Base-by-base conservation (phyloP, 92 coral and sea anemone genomes). In the Epizoanthus scotinus region DNA sequence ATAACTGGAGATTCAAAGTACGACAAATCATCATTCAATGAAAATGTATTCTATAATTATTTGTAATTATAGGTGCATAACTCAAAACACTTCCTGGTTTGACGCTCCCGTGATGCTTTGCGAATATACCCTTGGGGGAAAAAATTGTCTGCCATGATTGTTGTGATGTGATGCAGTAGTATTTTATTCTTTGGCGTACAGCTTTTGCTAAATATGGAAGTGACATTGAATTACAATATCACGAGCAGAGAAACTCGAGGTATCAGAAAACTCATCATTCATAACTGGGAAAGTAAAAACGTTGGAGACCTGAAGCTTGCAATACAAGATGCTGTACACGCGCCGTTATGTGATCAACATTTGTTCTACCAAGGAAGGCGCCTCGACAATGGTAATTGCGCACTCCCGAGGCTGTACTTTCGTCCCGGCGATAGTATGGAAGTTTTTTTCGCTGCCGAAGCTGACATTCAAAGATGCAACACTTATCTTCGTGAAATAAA, bases 301-400 rank as follows among this genome's bases (percentile, higher is more conserved):
- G 89, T 86, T 15, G 80, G 81, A 27, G 92, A 86, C 25, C 84
- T 88, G 19, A 85, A 88, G 63, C 67, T 88, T 19, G 84, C 82
- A 50, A 60, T 83, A 47, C 87, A 83, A 36, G 56, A 83, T 9
- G 50, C 68, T 3, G 38, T 83, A 12, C 34, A 20, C 34, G 73
- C 71, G 20, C 87, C 87, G 0, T 29, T 49, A 26, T 42, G 82
- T 73, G 73, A 63, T 34, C 65, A 73, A 12, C 40, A 34, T 6
- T 38, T 77, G 1, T 28, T 9, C 56, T 74, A 73, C 47, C 59
- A 74, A 50, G 87, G 82, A 6, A 28, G 38, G 28, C 55, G 55
- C 15, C 24, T 83, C 12, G 62, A 71, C 18, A 81, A 83, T 22
- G 78, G 52, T 6, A 21, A 47, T 1, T 40, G 38, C 14, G 10